These are phyloP conservation scores for Chiridota heheva DNA, from an alignment of 35 echinoderm and acorn worm species.

Conservation along the genomic window DNA sequence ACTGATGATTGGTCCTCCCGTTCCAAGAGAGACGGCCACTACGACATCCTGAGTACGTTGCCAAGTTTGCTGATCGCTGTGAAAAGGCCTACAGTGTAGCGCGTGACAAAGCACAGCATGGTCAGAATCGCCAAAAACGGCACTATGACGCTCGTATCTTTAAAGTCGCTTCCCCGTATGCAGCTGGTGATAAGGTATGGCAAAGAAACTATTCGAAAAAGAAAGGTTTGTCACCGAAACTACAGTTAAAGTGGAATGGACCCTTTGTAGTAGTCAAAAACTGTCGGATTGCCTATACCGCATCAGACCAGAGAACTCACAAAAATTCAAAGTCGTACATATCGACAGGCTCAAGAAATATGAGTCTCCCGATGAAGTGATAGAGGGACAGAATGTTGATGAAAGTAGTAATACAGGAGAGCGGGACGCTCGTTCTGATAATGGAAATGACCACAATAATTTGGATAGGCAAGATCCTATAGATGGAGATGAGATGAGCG, in stretches of 20 bases:
- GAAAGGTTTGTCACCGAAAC: not conserved
- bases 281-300: conserved; percentile 10
- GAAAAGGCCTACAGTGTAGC: conserved; percentile 1
- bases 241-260: conserved; percentile 22
- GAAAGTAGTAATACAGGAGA: too few relatives aligned
- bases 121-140: conserved; percentile 14
- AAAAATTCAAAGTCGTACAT: conserved; percentile 1
- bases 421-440: too few relatives aligned
- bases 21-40: not conserved
- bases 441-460: too few relatives aligned
- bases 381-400: too few relatives aligned
- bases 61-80: conserved; percentile 20
- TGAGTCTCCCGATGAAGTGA: not conserved
- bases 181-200: not conserved
- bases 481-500: too few relatives aligned
- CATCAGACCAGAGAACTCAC: not conserved
- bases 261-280: not conserved
- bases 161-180: not conserved
- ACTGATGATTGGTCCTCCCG: conserved; percentile 36
- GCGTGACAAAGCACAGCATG: not conserved
- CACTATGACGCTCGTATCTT: conserved; percentile 28
- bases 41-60: too few relatives aligned
- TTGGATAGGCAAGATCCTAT: too few relatives aligned
- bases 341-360: conserved; percentile 13
- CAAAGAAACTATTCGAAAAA: not conserved